Evolutionary conservation across 2,113 vertebrate genomes (phyloP).

Genomic region (Seriola aureovittata): DNA sequence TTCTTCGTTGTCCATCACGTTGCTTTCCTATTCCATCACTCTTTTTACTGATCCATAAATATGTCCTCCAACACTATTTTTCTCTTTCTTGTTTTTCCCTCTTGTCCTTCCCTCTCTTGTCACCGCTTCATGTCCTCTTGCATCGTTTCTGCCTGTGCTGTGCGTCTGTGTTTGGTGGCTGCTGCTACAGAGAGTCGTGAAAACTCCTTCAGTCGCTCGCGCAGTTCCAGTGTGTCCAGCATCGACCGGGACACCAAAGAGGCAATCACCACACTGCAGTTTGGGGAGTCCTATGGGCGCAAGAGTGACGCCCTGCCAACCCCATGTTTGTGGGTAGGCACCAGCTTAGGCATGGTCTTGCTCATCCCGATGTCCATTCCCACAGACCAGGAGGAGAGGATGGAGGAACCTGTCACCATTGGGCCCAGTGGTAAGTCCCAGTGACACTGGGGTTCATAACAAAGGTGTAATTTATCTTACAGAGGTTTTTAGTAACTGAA

Average conservation of each 20-base stretch:
- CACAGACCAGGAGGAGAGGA: conserved; percentile 89
- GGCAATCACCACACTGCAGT: conserved; percentile 93
- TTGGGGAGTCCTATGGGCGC: conserved; percentile 92
- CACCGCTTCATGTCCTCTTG: conserved; percentile 11
- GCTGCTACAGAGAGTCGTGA: conserved; percentile 91
- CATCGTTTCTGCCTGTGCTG: conserved; percentile 6
- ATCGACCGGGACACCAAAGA: conserved; percentile 98
- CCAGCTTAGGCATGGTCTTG: conserved; percentile 93
- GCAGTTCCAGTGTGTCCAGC: conserved; percentile 98
- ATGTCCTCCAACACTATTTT: conserved; percentile 15
- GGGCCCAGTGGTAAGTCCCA: conserved; percentile 90
- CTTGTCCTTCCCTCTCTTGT: not conserved
- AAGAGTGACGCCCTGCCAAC: conserved; percentile 89
- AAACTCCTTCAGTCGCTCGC: conserved; percentile 96
- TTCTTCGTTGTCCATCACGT: conserved; percentile 7
- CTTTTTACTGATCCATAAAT: conserved; percentile 2
- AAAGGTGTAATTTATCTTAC: not conserved
- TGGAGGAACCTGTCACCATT: conserved; percentile 90
- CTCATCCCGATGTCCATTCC: conserved; percentile 93
- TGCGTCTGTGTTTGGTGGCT: conserved; percentile 1
- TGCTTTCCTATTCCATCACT: not conserved
- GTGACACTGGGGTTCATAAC: not conserved
- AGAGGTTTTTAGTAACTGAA: not conserved
- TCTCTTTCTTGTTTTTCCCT: conserved; percentile 21
- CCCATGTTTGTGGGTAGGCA: conserved; percentile 97